These are phyloP conservation scores for Piaya cayana DNA, from an alignment of 2,113 vertebrate genomes.

Conservation along the genomic window DNA sequence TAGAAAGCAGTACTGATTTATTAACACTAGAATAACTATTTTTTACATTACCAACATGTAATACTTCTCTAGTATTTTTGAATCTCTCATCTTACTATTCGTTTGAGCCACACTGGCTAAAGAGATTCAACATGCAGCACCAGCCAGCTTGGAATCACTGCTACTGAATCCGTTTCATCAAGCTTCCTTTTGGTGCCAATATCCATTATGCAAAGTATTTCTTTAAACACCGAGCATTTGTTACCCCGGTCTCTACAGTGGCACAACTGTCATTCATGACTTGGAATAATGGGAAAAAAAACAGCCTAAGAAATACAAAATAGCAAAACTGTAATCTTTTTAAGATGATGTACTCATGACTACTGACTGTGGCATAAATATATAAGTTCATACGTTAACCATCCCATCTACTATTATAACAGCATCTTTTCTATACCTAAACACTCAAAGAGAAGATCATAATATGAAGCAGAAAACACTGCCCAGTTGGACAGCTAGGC, in stretches of 20 bases:
- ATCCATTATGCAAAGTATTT: not conserved
- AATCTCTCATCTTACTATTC: not conserved
- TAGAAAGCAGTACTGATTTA: not conserved
- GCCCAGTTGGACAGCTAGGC: not conserved
- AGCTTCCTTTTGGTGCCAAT: not conserved
- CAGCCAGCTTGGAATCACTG: not conserved
- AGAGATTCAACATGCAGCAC: not conserved
- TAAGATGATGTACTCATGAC: not conserved
- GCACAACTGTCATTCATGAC: not conserved
- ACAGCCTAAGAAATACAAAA: not conserved
- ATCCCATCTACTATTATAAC: not conserved
- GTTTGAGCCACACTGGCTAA: not conserved
- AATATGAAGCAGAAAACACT: not conserved
- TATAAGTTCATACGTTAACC: not conserved
- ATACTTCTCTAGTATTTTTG: not conserved
- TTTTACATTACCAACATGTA: not conserved
- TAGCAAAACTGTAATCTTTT: not conserved
- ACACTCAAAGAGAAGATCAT: not conserved
- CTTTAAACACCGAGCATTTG: not conserved
- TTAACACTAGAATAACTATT: not conserved
- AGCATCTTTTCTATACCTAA: not conserved
- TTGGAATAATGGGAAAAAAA: not conserved
- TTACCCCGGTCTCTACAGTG: not conserved
- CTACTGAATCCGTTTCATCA: not conserved
- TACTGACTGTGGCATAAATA: fast-evolving